Conservation (phyloP, 2,888 invertebrate species). For the Napeogenes inachia region DNA sequence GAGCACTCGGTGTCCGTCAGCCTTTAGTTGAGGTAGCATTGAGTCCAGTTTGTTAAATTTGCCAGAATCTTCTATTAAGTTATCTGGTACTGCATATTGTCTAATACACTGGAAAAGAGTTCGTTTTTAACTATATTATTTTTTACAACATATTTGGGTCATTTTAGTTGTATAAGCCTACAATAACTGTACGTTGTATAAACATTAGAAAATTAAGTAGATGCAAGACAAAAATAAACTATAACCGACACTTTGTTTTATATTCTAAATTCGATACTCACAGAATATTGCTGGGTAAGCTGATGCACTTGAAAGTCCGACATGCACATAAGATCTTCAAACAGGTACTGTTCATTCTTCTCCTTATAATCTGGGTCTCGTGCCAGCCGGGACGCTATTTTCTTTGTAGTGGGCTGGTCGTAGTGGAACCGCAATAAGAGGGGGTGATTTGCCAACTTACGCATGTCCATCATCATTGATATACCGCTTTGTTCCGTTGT, state of each 20-base stretch:
- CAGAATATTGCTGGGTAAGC: slow-evolving; percentile 82
- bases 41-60: slow-evolving; percentile 90
- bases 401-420: slow-evolving; percentile 77
- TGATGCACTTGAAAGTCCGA: slow-evolving; percentile 95
- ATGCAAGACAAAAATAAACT: no score
- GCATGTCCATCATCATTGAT: slow-evolving; percentile 94
- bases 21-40: slow-evolving; percentile 84
- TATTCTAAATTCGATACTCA: slow-evolving; percentile 40
- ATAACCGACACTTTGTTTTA: no score
- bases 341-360: slow-evolving; percentile 85
- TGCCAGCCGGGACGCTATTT: slow-evolving; percentile 84
- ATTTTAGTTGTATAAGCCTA: no score
- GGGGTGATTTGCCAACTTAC: slow-evolving; percentile 96
- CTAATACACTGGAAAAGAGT: slow-evolving; percentile 74
- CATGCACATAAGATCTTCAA: slow-evolving; percentile 91
- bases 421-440: slow-evolving; percentile 87
- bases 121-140: background rate
- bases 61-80: slow-evolving; percentile 88
- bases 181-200: no score
- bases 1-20: slow-evolving; percentile 87
- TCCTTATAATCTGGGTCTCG: slow-evolving; percentile 84
- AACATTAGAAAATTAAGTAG: no score
- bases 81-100: slow-evolving; percentile 80
- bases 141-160: no score
- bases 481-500: slow-evolving; percentile 80